Percentiles rank a stretch among this genome's conserved stretches.
Evolutionary conservation across 1,140 invertebrate species (phyloP).

Genomic region (Aphidius gifuensis): DNA sequence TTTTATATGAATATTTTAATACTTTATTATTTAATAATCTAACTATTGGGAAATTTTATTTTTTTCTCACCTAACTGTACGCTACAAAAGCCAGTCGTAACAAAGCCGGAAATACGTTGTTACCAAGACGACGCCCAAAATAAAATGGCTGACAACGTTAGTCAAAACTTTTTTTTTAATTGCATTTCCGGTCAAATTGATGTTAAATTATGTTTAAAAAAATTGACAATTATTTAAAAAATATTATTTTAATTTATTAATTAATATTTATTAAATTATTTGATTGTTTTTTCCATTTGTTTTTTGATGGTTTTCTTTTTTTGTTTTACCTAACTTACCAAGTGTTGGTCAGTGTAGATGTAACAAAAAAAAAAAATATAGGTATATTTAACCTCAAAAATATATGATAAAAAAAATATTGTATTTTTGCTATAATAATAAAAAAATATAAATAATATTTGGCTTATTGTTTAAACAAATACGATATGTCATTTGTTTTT

Average conservation of each 20-base stretch:
- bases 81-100: conserved; percentile 28
- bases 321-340: no score
- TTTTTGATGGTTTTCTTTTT: no score
- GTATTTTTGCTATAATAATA: no score
- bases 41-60: conserved; percentile 8
- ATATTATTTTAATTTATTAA: no score
- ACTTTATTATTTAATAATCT: background rate
- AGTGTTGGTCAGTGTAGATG: no score
- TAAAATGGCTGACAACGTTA: no score
- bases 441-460: conserved; percentile 2
- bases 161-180: no score
- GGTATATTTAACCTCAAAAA: background rate
- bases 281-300: no score
- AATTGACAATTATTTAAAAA: no score
- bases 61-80: conserved; percentile 40
- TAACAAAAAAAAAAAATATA: background rate
- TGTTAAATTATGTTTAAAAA: background rate
- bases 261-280: no score
- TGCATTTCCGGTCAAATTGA: background rate
- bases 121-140: background rate
- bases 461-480: conserved; percentile 5
- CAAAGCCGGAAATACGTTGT: conserved; percentile 31
- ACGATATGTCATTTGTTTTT: conserved; percentile 29
- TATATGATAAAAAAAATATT: background rate
- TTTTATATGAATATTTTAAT: conserved; percentile 13